These are phyloP conservation scores for Phrynosoma platyrhinos DNA, from an alignment of 2,113 vertebrate genomes.

Conservation along the genomic window DNA sequence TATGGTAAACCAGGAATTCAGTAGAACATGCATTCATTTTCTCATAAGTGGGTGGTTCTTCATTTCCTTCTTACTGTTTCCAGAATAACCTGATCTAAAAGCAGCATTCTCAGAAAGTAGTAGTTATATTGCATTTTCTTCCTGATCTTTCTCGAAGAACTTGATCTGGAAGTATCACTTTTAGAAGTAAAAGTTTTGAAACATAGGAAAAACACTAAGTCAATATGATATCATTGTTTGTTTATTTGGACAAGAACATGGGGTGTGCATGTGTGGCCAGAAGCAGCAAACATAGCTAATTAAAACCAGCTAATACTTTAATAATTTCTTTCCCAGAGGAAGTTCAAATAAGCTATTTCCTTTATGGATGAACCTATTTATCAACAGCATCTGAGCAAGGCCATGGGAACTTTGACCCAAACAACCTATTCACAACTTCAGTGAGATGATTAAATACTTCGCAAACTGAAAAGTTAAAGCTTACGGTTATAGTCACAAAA, in stretches of 20 bases:
- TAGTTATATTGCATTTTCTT: constrained; percentile 42
- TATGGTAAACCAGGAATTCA: constrained; percentile 62
- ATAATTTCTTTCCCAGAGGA: constrained; percentile 50
- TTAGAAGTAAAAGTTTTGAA: constrained; percentile 2
- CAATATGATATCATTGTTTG: constrained; percentile 6
- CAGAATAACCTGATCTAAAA: constrained; percentile 47
- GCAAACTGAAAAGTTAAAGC: not conserved
- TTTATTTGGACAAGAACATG: constrained; percentile 43
- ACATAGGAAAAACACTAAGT: not conserved
- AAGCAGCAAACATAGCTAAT: constrained; percentile 31
- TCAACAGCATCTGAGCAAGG: constrained; percentile 40
- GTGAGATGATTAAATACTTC: constrained; percentile 37
- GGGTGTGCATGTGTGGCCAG: constrained; percentile 31
- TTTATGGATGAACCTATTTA: not conserved
- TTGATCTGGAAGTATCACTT: constrained; percentile 42
- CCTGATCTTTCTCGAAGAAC: constrained; percentile 50
- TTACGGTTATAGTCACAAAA: too few species aligned
- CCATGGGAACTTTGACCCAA: constrained; percentile 46
- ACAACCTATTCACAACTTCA: constrained; percentile 38
- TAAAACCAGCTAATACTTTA: constrained; percentile 21
- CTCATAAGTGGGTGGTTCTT: constrained; percentile 49
- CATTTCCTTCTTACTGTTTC: constrained; percentile 56
- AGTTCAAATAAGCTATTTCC: constrained; percentile 37
- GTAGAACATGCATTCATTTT: constrained; percentile 40
- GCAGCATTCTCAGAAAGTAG: constrained; percentile 6